Percentiles rank a stretch among this genome's conserved stretches.
Conservation (phyloP, 2,888 invertebrate genomes). For the Chloromyia formosa region DNA sequence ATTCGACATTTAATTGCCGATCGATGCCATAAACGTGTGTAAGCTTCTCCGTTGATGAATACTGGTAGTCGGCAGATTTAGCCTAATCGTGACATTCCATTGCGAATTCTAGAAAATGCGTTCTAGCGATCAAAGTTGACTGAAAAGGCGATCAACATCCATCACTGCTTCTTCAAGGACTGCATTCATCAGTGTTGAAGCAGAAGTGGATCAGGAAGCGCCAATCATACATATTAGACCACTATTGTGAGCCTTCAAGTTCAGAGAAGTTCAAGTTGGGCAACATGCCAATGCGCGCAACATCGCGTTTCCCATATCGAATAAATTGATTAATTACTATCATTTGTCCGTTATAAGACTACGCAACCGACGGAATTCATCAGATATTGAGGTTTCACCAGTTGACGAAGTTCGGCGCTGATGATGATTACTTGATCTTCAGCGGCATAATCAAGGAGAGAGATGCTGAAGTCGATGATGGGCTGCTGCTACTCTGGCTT, state of each 20-base stretch:
- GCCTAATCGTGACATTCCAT: neutral
- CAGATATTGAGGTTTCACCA: neutral
- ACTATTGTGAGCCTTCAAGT: neutral
- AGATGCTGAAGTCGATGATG: neutral
- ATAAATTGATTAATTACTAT: conserved; percentile 36
- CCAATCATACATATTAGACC: neutral
- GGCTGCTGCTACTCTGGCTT: too few relatives aligned
- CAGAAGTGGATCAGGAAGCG: neutral
- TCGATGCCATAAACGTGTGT: neutral
- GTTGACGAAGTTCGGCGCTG: neutral
- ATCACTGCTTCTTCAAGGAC: too few relatives aligned
- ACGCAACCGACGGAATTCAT: conserved; percentile 13
- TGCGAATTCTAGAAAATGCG: neutral
- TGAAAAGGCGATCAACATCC: neutral
- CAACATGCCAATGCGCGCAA: neutral
- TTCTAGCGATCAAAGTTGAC: neutral
- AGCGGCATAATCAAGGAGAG: neutral
- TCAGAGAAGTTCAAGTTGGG: neutral
- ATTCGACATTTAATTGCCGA: conserved; percentile 16
- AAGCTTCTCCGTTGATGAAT: neutral
- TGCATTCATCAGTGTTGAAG: too few relatives aligned
- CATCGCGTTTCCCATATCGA: neutral
- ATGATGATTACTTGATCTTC: neutral
- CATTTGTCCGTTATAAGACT: conserved; percentile 24
- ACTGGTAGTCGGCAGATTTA: neutral